Evolutionary conservation across 2,888 invertebrate genomes (phyloP), one percentile per base, ranked within the genome.

Genomic region (Lepetodrilus schrolli): DNA sequence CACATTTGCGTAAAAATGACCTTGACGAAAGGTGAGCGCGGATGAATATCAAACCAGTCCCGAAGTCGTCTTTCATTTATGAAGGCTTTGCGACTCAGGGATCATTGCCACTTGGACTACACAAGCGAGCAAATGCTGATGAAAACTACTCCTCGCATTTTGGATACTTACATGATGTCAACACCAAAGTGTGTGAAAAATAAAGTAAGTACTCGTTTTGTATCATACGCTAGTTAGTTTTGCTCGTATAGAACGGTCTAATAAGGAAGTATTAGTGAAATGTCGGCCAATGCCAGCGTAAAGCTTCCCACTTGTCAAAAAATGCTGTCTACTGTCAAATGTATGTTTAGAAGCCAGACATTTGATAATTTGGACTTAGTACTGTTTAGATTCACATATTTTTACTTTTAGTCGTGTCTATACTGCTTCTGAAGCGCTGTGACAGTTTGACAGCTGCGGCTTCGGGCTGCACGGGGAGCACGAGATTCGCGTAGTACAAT

Each of bases 1-100:
- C n/a, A 21, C 26, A 69, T 49, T 72, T 77, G 77, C 78, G 79
- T 80, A 80, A 79, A 66, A 77, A 75, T 77, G 81, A 78, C 82
- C 82, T 82, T 80, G 80, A 73, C 43, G 38, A 43, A 72, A 72
- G 72, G 65, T 72, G 72, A 58, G 51, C 72, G 51, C 72, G 72
- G 37, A 51, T 65, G 36, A 13, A 26, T 58, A 72, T 72, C 30
- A 34, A n/a, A n/a, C 36, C 43, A 47, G 23, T 47, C 17, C 13
- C 68, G 47, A 68, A 38, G 68, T 38, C 20, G 23, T 38, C 21
- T 47, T 68, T 68, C 68, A 68, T 68, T 68, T 68, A 68, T 68
- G 68, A 47, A 68, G 43, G 43, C 34, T 68, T 26, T 43, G 26
- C 26, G 13, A 47, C 30, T 68, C 30, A 47, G 68, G 26, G 47